Evolutionary conservation across 1,140 invertebrate species (phyloP), one percentile per base, ranked within the genome.

Genomic region (Grapholita molesta): DNA sequence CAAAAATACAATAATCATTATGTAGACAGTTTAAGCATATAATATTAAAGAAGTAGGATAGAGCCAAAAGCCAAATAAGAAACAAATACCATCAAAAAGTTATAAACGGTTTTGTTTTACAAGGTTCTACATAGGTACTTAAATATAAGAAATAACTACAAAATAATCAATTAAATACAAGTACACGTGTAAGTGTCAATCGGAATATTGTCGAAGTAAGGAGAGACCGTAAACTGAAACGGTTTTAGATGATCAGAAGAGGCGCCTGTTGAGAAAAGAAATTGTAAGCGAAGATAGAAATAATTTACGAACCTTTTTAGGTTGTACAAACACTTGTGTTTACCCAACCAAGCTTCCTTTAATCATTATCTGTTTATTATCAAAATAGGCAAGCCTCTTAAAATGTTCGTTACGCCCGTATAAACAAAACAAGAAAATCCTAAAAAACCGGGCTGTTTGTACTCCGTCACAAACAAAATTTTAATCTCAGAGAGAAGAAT

Each of bases 391-490:
- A 32, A 61, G 28, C 28, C 4, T 52, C 15, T 25, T 28, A 18
- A 25, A 25, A 30, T 25, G 2, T 30, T 61, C 55, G 25, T 32
- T 61, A 61, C 18, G 30, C 2, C 9, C 15, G 3, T 4, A 28
- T n/a, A 61, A 61, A 61, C 55, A 61, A 61, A 30, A n/a, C 55
- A 25, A 57, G 24, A 57, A 57, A 57, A 23, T 53, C 30, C 25
- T 61, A 11, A 61, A 15, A 28, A n/a, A 61, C 55, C 8, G 55
- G 55, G 21, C 30, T 61, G 25, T 61, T 61, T 61, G 21, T 9
- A 7, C 18, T 48, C 21, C 55, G 24, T 28, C 30, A 32, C 55
- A 57, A 53, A 57, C 53, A 7, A 28, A 15, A 21, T 18, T 61
- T 30, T 28, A 2, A 32, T 61, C 21, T 61, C 15, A 61, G n/a